Evolutionary conservation across 1,140 invertebrate genomes (phyloP).

Genomic region (Procambarus clarkii): DNA sequence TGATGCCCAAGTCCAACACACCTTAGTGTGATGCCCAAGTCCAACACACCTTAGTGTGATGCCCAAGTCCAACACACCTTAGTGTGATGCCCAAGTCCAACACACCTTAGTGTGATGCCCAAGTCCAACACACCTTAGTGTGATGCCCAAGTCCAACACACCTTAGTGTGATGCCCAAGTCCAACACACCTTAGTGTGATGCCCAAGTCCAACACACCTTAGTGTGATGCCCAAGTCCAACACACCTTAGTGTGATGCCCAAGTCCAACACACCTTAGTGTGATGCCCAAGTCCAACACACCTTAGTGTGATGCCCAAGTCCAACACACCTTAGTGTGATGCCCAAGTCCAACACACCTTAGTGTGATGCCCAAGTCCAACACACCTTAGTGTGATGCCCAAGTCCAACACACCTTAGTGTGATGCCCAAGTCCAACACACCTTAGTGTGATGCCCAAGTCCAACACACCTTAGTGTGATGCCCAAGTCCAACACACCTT

Average conservation of each 20-base stretch:
- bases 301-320: neutral
- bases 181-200: neutral
- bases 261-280: neutral
- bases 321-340: neutral
- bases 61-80: no score
- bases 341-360: no score
- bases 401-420: no score
- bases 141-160: neutral
- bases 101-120: neutral
- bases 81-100: neutral
- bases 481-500: neutral
- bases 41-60: neutral
- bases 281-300: no score
- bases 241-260: neutral
- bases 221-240: neutral
- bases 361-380: neutral
- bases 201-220: neutral
- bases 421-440: neutral
- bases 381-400: neutral
- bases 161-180: neutral
- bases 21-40: neutral
- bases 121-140: no score
- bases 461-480: neutral
- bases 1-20: no score
- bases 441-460: neutral